These are phyloP conservation scores for Helicoverpa zea DNA, from an alignment of 1,140 invertebrate genomes.

Conservation along the genomic window DNA sequence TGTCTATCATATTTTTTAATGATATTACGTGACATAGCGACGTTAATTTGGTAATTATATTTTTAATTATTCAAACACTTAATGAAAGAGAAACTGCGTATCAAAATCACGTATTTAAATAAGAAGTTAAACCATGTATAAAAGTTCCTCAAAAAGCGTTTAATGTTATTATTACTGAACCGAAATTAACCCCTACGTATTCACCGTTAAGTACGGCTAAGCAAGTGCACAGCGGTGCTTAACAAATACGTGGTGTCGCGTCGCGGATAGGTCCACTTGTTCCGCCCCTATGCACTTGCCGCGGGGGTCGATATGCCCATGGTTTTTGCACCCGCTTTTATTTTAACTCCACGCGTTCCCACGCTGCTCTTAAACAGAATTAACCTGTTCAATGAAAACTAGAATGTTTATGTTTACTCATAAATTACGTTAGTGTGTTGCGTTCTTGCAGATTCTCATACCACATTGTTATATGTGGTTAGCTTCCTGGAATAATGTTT, in stretches of 20 bases:
- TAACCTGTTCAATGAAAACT: slow-evolving; percentile 63
- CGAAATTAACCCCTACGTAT: not conserved
- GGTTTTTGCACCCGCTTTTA: slow-evolving; percentile 80
- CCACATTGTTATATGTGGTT: slow-evolving; percentile 19
- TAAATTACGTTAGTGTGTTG: slow-evolving; percentile 38
- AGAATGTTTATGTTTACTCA: slow-evolving; percentile 58
- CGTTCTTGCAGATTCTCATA: slow-evolving; percentile 41
- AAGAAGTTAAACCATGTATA: not conserved
- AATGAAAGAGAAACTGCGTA: not conserved
- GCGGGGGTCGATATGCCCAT: slow-evolving; percentile 70
- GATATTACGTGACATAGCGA: not conserved
- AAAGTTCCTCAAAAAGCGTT: not conserved
- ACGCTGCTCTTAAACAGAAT: slow-evolving; percentile 65
- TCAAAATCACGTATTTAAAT: too few relatives aligned
- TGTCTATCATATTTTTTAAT: too few relatives aligned
- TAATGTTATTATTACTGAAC: not conserved
- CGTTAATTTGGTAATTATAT: not conserved
- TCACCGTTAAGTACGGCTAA: slow-evolving; percentile 48
- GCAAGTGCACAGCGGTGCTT: slow-evolving; percentile 17
- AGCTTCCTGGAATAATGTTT: slow-evolving; percentile 36
- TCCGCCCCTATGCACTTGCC: slow-evolving; percentile 83
- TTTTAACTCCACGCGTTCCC: slow-evolving; percentile 73
- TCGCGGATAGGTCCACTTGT: slow-evolving; percentile 70
- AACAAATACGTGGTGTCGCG: slow-evolving; percentile 41
- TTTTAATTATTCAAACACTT: not conserved